Evolutionary conservation across 2,888 invertebrate species (phyloP).

Genomic region (Lymantria dispar): DNA sequence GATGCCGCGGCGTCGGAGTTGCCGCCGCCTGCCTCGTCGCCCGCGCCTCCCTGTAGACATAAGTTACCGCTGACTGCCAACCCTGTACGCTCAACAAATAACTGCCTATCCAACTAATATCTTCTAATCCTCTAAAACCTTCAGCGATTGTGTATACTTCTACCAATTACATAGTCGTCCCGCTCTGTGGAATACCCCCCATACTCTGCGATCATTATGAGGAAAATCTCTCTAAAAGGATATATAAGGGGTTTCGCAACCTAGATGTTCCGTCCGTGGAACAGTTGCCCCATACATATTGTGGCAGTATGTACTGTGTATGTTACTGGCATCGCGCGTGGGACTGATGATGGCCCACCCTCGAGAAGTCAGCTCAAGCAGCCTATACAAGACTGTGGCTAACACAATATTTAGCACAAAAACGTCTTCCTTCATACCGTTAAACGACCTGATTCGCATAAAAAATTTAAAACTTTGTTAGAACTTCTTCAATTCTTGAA

Average conservation of each 20-base stretch:
- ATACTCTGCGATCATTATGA: constrained; percentile 37
- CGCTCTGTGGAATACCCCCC: constrained; percentile 34
- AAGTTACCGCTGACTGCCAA: constrained; percentile 77
- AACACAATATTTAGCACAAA: constrained; percentile 73
- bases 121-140: constrained; percentile 50
- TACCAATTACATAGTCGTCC: constrained; percentile 43
- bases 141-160: constrained; percentile 53
- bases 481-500: constrained; percentile 73
- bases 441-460: constrained; percentile 75
- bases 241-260: constrained; percentile 43
- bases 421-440: constrained; percentile 81
- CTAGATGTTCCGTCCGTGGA: constrained; percentile 41
- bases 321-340: constrained; percentile 29
- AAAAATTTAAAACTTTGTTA: constrained; percentile 76
- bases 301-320: constrained; percentile 52
- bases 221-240: constrained; percentile 18
- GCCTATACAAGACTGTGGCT: constrained; percentile 41
- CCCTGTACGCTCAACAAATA: constrained; percentile 64
- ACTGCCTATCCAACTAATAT: constrained; percentile 66
- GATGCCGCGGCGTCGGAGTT: constrained; percentile 70
- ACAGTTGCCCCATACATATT: constrained; percentile 39
- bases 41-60: constrained; percentile 75
- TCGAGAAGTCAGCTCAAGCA: constrained; percentile 60
- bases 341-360: constrained; percentile 48
- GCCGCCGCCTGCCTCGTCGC: constrained; percentile 71